phyloP scores from a whole-genome alignment of 2,888 invertebrate genomes.

The Vandiemenella viatica region DNA sequence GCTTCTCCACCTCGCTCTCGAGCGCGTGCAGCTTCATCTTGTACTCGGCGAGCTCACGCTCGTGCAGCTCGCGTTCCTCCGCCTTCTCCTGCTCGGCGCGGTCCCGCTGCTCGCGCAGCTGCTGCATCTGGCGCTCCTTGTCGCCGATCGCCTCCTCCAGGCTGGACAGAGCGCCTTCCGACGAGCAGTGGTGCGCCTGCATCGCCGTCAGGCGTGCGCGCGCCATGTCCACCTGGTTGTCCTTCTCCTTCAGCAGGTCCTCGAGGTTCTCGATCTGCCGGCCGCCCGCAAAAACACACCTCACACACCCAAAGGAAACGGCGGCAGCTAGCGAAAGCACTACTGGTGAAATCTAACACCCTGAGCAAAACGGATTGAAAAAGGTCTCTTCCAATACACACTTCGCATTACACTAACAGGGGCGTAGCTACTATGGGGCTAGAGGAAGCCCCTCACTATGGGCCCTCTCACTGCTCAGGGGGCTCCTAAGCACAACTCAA shows the following conservation, averaged over 20 bases:
- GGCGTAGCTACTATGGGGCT: no score
- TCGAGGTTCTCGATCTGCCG: constrained; percentile 89
- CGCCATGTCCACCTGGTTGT: constrained; percentile 93
- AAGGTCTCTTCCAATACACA: no score
- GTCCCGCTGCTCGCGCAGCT: constrained; percentile 84
- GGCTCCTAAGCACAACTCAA: no score
- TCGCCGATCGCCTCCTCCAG: constrained; percentile 91
- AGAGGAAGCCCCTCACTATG: no score
- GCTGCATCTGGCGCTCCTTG: constrained; percentile 94
- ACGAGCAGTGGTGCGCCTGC: constrained; percentile 88
- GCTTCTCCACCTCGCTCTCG: constrained; percentile 82
- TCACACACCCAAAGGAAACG: no score
- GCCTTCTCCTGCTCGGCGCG: constrained; percentile 90
- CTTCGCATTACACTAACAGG: no score
- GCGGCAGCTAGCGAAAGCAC: no score
- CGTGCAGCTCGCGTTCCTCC: constrained; percentile 83
- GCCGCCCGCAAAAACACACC: no score
- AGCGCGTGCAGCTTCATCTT: constrained; percentile 84
- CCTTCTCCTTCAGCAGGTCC: constrained; percentile 92
- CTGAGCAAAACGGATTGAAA: no score
- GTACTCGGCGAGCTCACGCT: constrained; percentile 80
- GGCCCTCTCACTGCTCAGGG: no score
- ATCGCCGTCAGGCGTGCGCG: constrained; percentile 77
- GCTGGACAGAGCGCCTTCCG: constrained; percentile 81
- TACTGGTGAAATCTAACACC: no score